Evolutionary conservation across 1,140 invertebrate species (phyloP).

Genomic region (Leptopilina boulardi): DNA sequence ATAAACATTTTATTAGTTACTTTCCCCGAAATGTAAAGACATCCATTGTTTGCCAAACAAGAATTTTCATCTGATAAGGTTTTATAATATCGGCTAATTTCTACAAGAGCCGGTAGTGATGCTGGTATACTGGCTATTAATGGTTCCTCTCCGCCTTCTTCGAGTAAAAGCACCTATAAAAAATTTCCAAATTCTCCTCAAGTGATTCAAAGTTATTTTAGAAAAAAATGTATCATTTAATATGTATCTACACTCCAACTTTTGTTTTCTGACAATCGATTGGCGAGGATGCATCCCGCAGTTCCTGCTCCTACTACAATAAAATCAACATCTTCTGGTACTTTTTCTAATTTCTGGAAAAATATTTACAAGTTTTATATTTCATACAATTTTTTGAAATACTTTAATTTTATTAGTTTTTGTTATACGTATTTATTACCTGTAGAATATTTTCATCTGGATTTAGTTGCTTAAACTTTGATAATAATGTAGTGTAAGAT

Average conservation of each 20-base stretch:
- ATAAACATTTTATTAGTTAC: conserved; percentile 10
- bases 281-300: conserved; percentile 77
- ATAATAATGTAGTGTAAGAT: no score
- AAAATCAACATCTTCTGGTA: conserved; percentile 47
- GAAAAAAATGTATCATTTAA: not conserved
- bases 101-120: conserved; percentile 62
- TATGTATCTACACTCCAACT: conserved; percentile 49
- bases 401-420: no score
- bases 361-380: no score
- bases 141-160: conserved; percentile 68
- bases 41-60: conserved; percentile 44
- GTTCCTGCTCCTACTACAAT: conserved; percentile 75
- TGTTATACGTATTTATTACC: no score
- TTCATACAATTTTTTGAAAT: no score
- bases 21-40: conserved; percentile 32
- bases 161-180: conserved; percentile 68
- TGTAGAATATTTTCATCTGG: no score
- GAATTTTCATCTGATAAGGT: conserved; percentile 67
- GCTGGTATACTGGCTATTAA: conserved; percentile 65
- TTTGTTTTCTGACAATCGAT: conserved; percentile 71
- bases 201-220: not conserved
- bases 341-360: not conserved
- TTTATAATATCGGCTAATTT: conserved; percentile 75
- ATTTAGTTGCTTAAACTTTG: no score
- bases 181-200: not conserved